These are phyloP conservation scores for Rhinella marina DNA, from an alignment of 2,797 vertebrate genomes.

Conservation along the genomic window DNA sequence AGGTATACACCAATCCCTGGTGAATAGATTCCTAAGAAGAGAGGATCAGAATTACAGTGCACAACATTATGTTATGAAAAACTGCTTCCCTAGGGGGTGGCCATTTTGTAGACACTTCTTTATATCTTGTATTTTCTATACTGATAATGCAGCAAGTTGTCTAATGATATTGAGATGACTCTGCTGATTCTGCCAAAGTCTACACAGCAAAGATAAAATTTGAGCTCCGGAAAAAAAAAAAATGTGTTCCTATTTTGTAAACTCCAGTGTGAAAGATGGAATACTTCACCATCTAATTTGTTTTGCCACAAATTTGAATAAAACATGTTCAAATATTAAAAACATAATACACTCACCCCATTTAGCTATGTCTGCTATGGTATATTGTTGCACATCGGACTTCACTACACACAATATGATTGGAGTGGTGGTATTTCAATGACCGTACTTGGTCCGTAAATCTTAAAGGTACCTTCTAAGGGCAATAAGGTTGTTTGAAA, in stretches of 20 bases:
- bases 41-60: neutral
- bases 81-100: no score
- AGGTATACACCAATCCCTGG: conserved; percentile 86
- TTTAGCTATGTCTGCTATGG: no score
- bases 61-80: no score
- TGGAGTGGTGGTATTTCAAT: neutral
- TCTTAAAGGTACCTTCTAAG: neutral
- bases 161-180: neutral
- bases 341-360: no score
- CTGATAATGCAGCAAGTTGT: neutral
- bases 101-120: no score
- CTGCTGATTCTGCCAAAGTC: neutral
- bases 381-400: neutral
- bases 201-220: neutral
- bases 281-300: no score
- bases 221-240: neutral
- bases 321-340: no score
- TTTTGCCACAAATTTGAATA: no score
- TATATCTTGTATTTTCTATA: no score
- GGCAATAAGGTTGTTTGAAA: neutral
- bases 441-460: neutral
- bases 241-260: no score
- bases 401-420: neutral
- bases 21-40: conserved; percentile 77
- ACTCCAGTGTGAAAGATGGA: no score